phyloP scores from a whole-genome alignment of 2,888 invertebrate genomes.

The Melikaiella ostensackeni region DNA sequence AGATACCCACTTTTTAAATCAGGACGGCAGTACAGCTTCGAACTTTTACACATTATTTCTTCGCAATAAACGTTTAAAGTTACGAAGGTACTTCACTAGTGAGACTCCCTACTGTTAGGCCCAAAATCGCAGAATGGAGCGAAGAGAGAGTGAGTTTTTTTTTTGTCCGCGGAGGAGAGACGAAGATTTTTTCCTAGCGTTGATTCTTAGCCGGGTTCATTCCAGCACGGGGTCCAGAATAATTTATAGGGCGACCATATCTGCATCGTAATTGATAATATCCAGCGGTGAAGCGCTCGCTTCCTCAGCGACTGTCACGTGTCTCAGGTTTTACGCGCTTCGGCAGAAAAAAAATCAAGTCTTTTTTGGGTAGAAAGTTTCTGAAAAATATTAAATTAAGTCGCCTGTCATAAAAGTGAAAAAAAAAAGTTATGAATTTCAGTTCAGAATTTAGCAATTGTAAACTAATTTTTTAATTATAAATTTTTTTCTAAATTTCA shows the following conservation, averaged over 20 bases:
- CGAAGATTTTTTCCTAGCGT: conserved; percentile 9
- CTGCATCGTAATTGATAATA: conserved; percentile 67
- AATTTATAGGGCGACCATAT: conserved; percentile 61
- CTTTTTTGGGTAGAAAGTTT: conserved; percentile 36
- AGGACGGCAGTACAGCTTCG: too few relatives aligned
- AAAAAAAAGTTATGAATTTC: background rate
- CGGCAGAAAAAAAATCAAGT: conserved; percentile 39
- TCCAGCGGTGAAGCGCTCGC: conserved; percentile 57
- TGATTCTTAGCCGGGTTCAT: conserved; percentile 18
- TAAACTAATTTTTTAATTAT: background rate
- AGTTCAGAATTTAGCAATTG: background rate
- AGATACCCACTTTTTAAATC: too few relatives aligned
- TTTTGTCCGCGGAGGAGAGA: background rate
- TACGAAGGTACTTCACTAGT: background rate
- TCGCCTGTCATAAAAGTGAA: background rate
- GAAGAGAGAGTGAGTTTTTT: background rate
- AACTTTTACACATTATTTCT: background rate
- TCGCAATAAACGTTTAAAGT: background rate
- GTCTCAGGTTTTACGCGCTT: conserved; percentile 41
- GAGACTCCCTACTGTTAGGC: conserved; percentile 6
- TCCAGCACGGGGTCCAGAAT: conserved; percentile 58
- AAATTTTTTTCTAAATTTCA: background rate
- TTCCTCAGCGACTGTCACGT: conserved; percentile 23
- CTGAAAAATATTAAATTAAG: conserved; percentile 43
- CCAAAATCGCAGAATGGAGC: conserved; percentile 14